Evolutionary conservation across 2,888 invertebrate genomes (phyloP).

Genomic region (Cotesia congregata): DNA sequence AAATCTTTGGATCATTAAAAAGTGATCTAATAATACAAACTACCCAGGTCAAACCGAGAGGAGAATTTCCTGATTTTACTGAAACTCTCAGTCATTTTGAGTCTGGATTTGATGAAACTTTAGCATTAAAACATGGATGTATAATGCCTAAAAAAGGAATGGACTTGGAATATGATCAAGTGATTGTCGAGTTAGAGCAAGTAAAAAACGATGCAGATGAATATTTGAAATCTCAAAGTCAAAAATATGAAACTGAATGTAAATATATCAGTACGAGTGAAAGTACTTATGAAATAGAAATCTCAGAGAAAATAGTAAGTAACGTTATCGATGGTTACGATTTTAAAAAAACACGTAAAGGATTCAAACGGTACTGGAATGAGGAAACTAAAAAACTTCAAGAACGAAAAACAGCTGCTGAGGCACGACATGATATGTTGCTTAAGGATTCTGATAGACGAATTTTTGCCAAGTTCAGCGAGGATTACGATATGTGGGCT

Average conservation of each 20-base stretch:
- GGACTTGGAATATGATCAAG: conserved; percentile 87
- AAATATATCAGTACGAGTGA: conserved; percentile 87
- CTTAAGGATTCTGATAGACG: conserved; percentile 84
- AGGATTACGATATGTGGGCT: conserved; percentile 84
- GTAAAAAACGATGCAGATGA: conserved; percentile 79
- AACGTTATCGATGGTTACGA: conserved; percentile 83
- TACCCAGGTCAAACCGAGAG: conserved; percentile 75
- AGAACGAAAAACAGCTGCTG: conserved; percentile 83
- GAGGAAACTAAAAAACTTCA: conserved; percentile 82
- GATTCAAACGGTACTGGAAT: conserved; percentile 87
- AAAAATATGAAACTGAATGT: conserved; percentile 82
- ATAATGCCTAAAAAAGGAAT: conserved; percentile 89
- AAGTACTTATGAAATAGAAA: conserved; percentile 93
- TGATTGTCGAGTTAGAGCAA: conserved; percentile 76
- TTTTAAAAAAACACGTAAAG: conserved; percentile 88
- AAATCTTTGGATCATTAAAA: conserved; percentile 72
- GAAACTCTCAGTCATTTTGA: conserved; percentile 85
- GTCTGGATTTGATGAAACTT: conserved; percentile 88
- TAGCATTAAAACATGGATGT: conserved; percentile 89
- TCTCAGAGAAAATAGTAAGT: conserved; percentile 82
- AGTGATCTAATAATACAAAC: conserved; percentile 55
- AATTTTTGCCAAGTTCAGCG: conserved; percentile 88
- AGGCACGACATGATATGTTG: conserved; percentile 83
- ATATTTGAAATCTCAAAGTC: conserved; percentile 84
- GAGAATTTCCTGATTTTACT: conserved; percentile 82